These are phyloP conservation scores for Trachemys scripta DNA, from an alignment of 2,113 vertebrate species.

Conservation along the genomic window DNA sequence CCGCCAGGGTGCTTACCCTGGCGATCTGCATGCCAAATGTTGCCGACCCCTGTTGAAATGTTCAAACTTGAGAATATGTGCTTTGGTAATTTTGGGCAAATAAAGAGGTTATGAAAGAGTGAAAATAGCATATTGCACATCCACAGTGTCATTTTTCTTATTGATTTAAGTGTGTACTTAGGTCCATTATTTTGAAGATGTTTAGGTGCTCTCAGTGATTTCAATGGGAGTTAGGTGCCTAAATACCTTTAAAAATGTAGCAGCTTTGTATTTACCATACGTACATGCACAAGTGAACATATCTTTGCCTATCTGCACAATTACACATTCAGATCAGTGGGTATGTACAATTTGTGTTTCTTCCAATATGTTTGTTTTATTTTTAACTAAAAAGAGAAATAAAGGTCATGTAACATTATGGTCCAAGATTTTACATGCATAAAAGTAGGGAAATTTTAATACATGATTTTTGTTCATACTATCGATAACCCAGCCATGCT, in stretches of 20 bases:
- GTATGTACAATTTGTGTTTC: not conserved
- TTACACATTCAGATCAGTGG: not conserved
- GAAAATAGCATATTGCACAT: not conserved
- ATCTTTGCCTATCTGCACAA: not conserved
- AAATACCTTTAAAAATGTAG: not conserved
- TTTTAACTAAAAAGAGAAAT: not conserved
- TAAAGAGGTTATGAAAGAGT: not conserved
- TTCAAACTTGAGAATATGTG: too few species aligned
- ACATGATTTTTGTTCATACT: not conserved
- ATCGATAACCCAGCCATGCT: not conserved
- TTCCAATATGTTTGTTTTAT: not conserved
- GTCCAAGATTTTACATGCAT: not conserved
- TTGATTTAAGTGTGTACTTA: not conserved
- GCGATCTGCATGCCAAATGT: too few species aligned
- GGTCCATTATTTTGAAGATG: not conserved
- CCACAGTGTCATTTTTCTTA: not conserved
- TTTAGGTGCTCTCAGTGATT: not conserved
- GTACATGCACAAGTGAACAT: not conserved
- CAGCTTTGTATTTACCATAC: not conserved
- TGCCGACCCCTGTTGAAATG: too few species aligned
- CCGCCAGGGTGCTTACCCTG: too few species aligned
- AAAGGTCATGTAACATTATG: not conserved
- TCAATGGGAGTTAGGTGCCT: not conserved
- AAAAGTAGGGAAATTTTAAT: not conserved
- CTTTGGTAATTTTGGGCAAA: too few species aligned